Evolutionary conservation across 2,113 vertebrate species (phyloP).

Genomic region (Takifugu bimaculatus): DNA sequence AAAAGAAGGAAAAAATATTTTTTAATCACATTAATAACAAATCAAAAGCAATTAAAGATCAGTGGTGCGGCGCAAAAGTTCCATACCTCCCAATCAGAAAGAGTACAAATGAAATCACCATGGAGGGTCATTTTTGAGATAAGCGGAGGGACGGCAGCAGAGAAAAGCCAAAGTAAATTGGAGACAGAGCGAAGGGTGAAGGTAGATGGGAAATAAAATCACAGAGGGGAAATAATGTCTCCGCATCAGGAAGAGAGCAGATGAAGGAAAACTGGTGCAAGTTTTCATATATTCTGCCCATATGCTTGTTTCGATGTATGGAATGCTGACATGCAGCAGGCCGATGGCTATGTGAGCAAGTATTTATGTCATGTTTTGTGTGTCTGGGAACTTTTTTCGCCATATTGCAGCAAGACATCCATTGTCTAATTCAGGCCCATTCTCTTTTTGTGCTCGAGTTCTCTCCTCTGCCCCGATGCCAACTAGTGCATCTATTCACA

Average conservation of each 20-base stretch:
- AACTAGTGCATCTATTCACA: conserved; percentile 34
- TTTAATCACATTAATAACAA: no score
- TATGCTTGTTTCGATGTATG: conserved; percentile 48
- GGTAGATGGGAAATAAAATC: conserved; percentile 37
- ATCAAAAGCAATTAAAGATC: no score
- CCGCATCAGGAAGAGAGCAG: conserved; percentile 26
- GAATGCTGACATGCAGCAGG: conserved; percentile 46
- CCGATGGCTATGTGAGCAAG: conserved; percentile 24
- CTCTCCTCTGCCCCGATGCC: conserved; percentile 3
- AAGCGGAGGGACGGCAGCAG: neutral
- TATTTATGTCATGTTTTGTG: conserved; percentile 31
- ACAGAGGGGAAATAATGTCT: conserved; percentile 22
- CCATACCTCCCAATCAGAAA: no score
- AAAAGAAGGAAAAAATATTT: no score
- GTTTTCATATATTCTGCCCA: conserved; percentile 53
- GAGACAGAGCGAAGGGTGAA: neutral
- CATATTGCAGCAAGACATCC: conserved; percentile 43
- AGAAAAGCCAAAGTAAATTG: neutral
- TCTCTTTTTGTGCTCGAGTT: conserved; percentile 1
- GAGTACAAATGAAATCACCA: no score
- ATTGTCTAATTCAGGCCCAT: conserved; percentile 32
- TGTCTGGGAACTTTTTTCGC: conserved; percentile 22
- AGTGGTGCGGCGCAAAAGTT: no score
- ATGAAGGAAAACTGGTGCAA: conserved; percentile 33
- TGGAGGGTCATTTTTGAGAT: no score